These are phyloP conservation scores for Perca flavescens DNA, from an alignment of 2,113 vertebrate species.

Conservation along the genomic window DNA sequence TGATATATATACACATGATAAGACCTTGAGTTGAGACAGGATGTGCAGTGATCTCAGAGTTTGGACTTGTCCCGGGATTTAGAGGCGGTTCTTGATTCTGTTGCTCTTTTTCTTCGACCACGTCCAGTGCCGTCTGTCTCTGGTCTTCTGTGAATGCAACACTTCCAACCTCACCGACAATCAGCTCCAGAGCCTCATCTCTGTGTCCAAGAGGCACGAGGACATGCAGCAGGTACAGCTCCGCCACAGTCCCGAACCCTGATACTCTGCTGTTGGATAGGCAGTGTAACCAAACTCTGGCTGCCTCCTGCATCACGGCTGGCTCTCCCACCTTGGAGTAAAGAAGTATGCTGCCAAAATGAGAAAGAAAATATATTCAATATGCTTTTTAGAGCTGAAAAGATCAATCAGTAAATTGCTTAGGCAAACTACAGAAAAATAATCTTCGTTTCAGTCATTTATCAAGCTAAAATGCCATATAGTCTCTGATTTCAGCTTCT, in stretches of 20 bases:
- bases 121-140: slow-evolving; percentile 65
- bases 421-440: not conserved
- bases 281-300: slow-evolving; percentile 86
- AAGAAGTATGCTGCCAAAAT: slow-evolving; percentile 86
- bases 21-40: slow-evolving; percentile 66
- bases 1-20: too few relatives aligned
- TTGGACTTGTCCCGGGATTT: not conserved
- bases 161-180: slow-evolving; percentile 74
- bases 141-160: slow-evolving; percentile 79
- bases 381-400: not conserved
- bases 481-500: not conserved
- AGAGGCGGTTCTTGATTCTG: slow-evolving; percentile 25
- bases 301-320: slow-evolving; percentile 84
- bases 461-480: not conserved
- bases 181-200: slow-evolving; percentile 85
- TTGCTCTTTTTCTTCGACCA: slow-evolving; percentile 75
- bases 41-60: not conserved
- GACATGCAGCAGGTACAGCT: slow-evolving; percentile 88
- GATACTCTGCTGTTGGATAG: slow-evolving; percentile 73
- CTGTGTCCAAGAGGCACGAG: slow-evolving; percentile 87
- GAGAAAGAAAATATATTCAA: not conserved
- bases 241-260: slow-evolving; percentile 82
- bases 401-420: not conserved
- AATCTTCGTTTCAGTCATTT: not conserved
- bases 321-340: slow-evolving; percentile 91